phyloP scores from a whole-genome alignment of 1,140 invertebrate species.

The Drosophila sucinea region DNA sequence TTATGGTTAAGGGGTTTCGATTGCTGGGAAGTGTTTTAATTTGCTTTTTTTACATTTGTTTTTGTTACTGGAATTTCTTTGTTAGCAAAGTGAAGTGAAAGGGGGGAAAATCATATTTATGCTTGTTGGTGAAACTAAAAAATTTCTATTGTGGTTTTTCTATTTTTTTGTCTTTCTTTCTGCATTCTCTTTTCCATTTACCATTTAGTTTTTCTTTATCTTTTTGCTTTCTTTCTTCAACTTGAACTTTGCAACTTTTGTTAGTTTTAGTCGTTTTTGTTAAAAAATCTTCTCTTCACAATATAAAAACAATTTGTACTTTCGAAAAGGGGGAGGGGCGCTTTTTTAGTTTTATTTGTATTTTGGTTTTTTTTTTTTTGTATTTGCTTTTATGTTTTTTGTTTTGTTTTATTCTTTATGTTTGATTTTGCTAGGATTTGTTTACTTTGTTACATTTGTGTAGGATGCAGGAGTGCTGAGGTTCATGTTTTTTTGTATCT shows the following conservation, averaged over 20 bases:
- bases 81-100: background rate
- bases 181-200: conserved; percentile 35
- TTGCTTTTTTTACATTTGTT: conserved; percentile 13
- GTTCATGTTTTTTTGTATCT: conserved; percentile 83
- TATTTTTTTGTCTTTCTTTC: conserved; percentile 35
- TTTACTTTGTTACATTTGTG: conserved; percentile 77
- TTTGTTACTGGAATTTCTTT: background rate
- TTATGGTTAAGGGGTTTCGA: conserved; percentile 11
- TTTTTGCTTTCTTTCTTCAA: conserved; percentile 36
- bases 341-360: conserved; percentile 59
- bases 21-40: conserved; percentile 7
- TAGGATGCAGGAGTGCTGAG: conserved; percentile 83
- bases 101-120: background rate
- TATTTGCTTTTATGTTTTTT: conserved; percentile 36
- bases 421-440: conserved; percentile 75
- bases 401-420: conserved; percentile 41
- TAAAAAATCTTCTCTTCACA: conserved; percentile 77
- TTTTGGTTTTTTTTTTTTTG: conserved; percentile 34
- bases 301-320: conserved; percentile 83
- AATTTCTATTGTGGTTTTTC: conserved; percentile 5
- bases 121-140: background rate
- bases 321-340: conserved; percentile 83
- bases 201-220: conserved; percentile 1
- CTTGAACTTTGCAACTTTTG: conserved; percentile 37
- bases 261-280: conserved; percentile 33